A percentile compares a stretch with the other conserved stretches of the same genome.
Evolutionary conservation across 1,140 invertebrate species (phyloP).

Genomic region (Aphaenogaster rudis): DNA sequence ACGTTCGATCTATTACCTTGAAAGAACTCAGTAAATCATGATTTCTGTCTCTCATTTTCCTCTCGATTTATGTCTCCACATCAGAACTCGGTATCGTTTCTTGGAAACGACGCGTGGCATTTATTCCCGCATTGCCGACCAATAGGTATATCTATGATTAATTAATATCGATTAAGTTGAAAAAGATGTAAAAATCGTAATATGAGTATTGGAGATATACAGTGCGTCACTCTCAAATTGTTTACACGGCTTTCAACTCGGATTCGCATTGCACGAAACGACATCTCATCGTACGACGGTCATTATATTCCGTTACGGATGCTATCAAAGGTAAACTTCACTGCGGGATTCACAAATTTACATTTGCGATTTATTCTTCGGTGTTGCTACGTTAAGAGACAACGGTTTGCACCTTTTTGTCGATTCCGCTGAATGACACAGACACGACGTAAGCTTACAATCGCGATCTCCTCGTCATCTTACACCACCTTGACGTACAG

Average conservation of each 20-base stretch:
- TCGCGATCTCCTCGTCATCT: slow-evolving; percentile 29
- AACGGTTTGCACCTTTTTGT: slow-evolving; percentile 15
- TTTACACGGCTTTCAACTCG: slow-evolving; percentile 51
- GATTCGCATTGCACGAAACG: slow-evolving; percentile 41
- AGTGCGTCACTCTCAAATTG: slow-evolving; percentile 2
- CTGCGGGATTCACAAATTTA: slow-evolving; percentile 24
- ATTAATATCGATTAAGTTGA: slow-evolving; percentile 28
- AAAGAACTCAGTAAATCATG: slow-evolving; percentile 51
- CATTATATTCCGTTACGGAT: slow-evolving; percentile 26
- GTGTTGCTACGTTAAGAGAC: slow-evolving; percentile 6
- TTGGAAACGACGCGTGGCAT: slow-evolving; percentile 21
- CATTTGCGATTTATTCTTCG: slow-evolving; percentile 4
- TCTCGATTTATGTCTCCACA: background rate
- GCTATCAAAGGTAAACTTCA: background rate
- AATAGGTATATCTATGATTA: slow-evolving; percentile 6
- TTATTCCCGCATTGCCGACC: background rate
- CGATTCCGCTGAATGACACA: background rate
- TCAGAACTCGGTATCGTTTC: slow-evolving; percentile 23
- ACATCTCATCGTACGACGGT: slow-evolving; percentile 19
- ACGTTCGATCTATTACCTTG: slow-evolving; percentile 47
- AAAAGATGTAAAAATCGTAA: slow-evolving; percentile 23
- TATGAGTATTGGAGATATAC: background rate
- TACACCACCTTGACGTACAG: background rate
- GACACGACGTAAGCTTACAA: background rate
- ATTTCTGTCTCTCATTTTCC: slow-evolving; percentile 46